Percentiles rank a stretch among this genome's conserved stretches.
These are phyloP conservation scores for Neodiprion pinetum DNA, from an alignment of 1,140 invertebrate species.

Conservation along the genomic window DNA sequence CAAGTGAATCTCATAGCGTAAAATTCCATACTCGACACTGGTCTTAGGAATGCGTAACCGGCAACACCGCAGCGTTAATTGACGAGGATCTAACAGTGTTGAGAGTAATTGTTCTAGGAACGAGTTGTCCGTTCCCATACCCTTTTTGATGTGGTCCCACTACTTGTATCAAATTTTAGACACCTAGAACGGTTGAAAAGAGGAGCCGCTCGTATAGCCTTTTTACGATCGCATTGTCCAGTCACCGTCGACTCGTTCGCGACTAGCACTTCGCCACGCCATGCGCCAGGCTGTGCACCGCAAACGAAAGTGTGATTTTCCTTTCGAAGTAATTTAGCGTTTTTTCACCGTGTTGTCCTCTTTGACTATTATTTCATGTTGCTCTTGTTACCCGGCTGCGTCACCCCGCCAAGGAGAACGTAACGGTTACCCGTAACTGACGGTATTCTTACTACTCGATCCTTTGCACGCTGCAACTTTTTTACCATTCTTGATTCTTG, in stretches of 20 bases:
- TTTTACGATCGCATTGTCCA: conserved; percentile 4
- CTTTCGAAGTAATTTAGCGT: conserved; percentile 55
- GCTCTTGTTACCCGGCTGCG: conserved; percentile 12
- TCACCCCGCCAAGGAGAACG: conserved; percentile 14
- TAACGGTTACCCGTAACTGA: background rate
- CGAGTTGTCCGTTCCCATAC: too few relatives aligned
- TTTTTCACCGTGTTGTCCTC: conserved; percentile 41
- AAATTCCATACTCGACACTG: too few relatives aligned
- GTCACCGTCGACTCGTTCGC: conserved; percentile 3
- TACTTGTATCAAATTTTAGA: too few relatives aligned
- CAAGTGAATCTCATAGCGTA: too few relatives aligned
- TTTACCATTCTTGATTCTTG: conserved; percentile 17
- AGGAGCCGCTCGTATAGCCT: background rate
- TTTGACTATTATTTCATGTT: conserved; percentile 17
- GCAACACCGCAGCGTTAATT: too few relatives aligned
- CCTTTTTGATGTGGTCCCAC: too few relatives aligned
- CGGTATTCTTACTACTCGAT: conserved; percentile 8
- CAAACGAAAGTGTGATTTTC: conserved; percentile 60
- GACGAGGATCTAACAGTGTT: too few relatives aligned
- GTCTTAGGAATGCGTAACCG: too few relatives aligned
- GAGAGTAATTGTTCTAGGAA: too few relatives aligned
- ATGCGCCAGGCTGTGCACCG: conserved; percentile 32
- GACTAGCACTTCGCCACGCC: background rate
- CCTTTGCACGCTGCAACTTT: conserved; percentile 25
- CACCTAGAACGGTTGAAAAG: too few relatives aligned